Conservation (phyloP, 2,888 invertebrate species). For the Apodemia mormo region DNA sequence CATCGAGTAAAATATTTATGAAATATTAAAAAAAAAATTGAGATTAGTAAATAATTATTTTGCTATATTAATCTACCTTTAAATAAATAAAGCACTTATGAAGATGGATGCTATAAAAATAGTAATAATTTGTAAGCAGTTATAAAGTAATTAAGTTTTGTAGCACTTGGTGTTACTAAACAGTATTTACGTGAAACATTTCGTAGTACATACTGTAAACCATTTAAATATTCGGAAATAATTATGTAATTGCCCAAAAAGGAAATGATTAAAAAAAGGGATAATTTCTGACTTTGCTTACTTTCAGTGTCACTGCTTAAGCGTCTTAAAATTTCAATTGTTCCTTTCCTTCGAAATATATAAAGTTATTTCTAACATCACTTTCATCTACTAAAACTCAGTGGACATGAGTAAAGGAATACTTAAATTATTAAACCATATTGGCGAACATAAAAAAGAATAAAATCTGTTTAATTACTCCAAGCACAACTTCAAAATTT, state of each 20-base stretch:
- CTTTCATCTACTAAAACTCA: no score
- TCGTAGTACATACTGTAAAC: background rate
- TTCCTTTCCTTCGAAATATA: no score
- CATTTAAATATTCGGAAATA: no score
- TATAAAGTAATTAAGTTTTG: background rate
- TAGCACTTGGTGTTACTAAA: background rate
- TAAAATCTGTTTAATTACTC: background rate
- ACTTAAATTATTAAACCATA: no score
- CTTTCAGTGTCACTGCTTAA: no score
- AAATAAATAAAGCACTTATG: background rate
- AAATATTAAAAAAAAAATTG: background rate
- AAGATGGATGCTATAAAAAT: background rate
- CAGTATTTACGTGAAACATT: background rate
- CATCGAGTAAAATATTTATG: background rate
- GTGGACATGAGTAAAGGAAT: no score
- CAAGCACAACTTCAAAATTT: background rate
- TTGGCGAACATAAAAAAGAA: no score
- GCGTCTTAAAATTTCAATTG: no score
- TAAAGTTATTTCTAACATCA: no score
- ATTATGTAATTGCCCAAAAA: no score
- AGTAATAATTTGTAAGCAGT: background rate
- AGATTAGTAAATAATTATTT: background rate
- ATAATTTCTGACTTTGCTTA: no score
- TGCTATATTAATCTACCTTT: background rate
- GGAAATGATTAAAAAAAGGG: no score